Evolutionary conservation across 2,797 vertebrate genomes (phyloP).

Genomic region (Manis pentadactyla): DNA sequence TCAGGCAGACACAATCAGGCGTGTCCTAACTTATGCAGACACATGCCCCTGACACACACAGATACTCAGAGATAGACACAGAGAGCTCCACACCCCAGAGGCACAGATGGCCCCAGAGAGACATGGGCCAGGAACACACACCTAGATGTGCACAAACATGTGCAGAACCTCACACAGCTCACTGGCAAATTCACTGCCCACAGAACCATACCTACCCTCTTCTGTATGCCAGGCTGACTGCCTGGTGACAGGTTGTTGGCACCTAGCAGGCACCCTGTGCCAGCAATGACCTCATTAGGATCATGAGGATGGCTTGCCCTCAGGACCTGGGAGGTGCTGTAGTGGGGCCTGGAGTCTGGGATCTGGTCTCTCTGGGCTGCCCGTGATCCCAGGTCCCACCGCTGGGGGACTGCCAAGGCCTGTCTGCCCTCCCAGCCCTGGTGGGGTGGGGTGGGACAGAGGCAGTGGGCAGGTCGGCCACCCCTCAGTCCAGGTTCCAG

Average conservation of each 20-base stretch:
- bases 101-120: neutral
- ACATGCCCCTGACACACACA: neutral
- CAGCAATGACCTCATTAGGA: conserved; percentile 67
- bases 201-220: neutral
- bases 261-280: neutral
- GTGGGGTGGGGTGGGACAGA: fast-evolving
- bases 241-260: conserved; percentile 21
- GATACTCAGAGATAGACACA: neutral
- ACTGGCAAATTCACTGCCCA: neutral
- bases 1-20: neutral
- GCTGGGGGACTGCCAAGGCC: neutral
- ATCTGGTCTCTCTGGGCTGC: neutral
- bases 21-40: neutral
- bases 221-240: neutral
- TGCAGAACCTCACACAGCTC: neutral
- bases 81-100: neutral
- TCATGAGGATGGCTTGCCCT: conserved; percentile 35
- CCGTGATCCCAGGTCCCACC: fast-evolving
- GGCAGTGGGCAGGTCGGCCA: neutral
- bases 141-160: fast-evolving
- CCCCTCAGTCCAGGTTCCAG: neutral
- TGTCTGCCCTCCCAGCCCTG: neutral
- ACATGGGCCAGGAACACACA: neutral
- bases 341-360: neutral
- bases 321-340: neutral